Conservation (phyloP, 2,113 vertebrate genomes). For the Falcunculus frontatus region DNA sequence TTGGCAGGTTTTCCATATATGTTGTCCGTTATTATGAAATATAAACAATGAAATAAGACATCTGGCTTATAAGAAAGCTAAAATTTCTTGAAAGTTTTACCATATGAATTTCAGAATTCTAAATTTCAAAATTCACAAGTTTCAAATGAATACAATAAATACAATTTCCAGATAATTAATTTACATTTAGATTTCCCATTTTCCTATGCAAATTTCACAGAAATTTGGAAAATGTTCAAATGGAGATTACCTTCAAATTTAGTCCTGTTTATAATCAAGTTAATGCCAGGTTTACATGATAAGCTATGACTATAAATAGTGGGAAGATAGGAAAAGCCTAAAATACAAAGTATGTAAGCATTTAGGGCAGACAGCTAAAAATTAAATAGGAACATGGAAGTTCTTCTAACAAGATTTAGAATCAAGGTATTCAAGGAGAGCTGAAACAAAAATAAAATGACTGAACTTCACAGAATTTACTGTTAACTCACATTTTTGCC, state of each 20-base stretch:
- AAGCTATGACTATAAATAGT: not conserved
- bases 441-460: not conserved
- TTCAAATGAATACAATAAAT: not conserved
- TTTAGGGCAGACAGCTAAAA: not conserved
- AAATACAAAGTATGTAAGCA: not conserved
- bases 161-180: not conserved
- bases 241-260: not conserved
- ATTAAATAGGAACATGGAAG: not conserved
- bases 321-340: not conserved
- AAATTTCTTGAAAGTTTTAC: not conserved
- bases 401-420: not conserved
- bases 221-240: not conserved
- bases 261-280: not conserved
- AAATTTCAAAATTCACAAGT: not conserved
- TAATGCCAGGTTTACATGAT: not conserved
- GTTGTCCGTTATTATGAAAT: not conserved
- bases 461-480: not conserved
- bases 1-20: not conserved
- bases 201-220: not conserved
- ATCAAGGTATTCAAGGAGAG: not conserved
- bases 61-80: not conserved
- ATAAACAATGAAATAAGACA: not conserved
- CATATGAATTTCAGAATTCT: not conserved
- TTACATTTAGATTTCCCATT: not conserved
- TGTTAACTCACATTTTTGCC: not conserved